Conservation (phyloP, 2,113 vertebrate species). For the Porphyrio hochstetteri region DNA sequence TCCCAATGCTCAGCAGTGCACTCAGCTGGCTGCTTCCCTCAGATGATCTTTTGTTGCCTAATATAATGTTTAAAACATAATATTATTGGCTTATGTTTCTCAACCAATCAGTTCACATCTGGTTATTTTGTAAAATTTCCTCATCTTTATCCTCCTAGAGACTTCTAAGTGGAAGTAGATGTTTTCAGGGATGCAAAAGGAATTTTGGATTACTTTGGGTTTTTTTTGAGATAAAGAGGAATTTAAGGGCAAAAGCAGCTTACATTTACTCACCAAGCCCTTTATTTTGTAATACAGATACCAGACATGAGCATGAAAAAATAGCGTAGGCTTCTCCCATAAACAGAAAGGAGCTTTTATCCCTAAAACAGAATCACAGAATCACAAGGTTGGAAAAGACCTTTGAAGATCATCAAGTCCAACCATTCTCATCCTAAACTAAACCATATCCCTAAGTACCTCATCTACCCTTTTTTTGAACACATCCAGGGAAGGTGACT, state of each 20-base stretch:
- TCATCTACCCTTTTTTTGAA: too few species aligned
- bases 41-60: neutral
- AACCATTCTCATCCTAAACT: too few species aligned
- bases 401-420: too few species aligned
- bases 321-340: neutral
- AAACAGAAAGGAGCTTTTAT: neutral
- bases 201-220: neutral
- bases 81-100: neutral
- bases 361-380: too few species aligned
- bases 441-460: too few species aligned
- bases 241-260: neutral
- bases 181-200: constrained; percentile 12
- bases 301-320: neutral
- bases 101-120: neutral
- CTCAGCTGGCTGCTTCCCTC: neutral
- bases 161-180: neutral
- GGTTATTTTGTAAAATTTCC: neutral
- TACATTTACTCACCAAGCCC: neutral
- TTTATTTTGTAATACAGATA: neutral
- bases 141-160: neutral
- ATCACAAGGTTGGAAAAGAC: too few species aligned
- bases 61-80: neutral
- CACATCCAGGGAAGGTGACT: too few species aligned
- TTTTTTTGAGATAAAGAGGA: neutral
- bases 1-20: neutral